Base-by-base conservation (phyloP, 2,113 vertebrate species). In the Todiramphus saurophagus region DNA sequence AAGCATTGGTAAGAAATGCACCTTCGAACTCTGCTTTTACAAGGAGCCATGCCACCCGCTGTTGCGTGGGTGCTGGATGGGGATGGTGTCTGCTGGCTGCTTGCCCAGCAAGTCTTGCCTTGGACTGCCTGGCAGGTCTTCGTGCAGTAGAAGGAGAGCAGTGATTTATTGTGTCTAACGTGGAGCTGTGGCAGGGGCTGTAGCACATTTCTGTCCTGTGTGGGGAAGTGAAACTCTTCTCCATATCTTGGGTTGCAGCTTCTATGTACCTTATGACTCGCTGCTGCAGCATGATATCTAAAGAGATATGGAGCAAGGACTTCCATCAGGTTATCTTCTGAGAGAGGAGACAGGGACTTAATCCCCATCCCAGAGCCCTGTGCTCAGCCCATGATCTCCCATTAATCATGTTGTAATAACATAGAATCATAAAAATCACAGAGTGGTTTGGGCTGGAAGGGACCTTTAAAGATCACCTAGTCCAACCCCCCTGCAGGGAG, bases 251-350 rank as follows among this genome's bases (percentile, higher is more conserved):
- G 69, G 20, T 30, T 8, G 5, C 2, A 2, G 67, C 51, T 63
- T 14, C 1, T 15, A 1, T 9, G 0, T 53, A 3, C 35, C 39
- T 44, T 25, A 59, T 0, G 2, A 35, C 20, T 88, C 0, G 0
- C 56, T 68, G 53, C 63, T 46, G 89, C 39, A 12, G 2, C 5
- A 0, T 2, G 28, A 3, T 21, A 2, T 39, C 64, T 44, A 3
- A 48, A 53, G 73, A n/a, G 59, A 33, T 4, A 20, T 0, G 11
- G 69, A 81, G 25, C 16, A 64, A 86, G 68, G 63, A 8, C 19
- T 87, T 89, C 67, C 35, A 60, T 21, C 64, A 37, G 50, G 39
- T 18, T 30, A 2, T 8, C 2, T 7, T 11, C 63, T 76, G 51
- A 37, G 53, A 75, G 31, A 72, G 11, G n/a, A 78, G 51, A 33